Conservation (phyloP, 2,113 vertebrate genomes). For the Tinamus guttatus region DNA sequence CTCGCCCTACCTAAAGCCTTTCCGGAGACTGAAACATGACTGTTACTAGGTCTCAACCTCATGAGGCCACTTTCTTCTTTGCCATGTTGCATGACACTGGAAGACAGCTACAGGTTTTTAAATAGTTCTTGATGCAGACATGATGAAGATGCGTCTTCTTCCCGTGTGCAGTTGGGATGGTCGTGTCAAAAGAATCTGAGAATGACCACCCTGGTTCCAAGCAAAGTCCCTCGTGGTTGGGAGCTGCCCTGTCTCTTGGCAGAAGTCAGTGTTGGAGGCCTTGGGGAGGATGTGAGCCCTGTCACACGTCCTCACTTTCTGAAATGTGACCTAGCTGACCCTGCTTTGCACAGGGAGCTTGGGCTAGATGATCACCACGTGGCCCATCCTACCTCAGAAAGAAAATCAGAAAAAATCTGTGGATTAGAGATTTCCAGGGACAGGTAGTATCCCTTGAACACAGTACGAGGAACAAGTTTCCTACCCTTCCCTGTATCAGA, state of each 20-base stretch:
- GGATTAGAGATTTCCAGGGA: not conserved
- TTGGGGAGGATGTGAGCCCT: too few relatives aligned
- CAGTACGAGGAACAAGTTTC: not conserved
- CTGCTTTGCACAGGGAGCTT: not conserved
- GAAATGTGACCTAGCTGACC: too few relatives aligned
- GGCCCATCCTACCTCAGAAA: too few relatives aligned
- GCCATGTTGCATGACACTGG: fast-evolving
- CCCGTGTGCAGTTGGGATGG: too few relatives aligned
- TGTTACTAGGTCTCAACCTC: not conserved
- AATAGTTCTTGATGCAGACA: not conserved
- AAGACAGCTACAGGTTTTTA: not conserved
- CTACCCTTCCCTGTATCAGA: not conserved
- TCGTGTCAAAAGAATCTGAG: not conserved
- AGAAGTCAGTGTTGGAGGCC: too few relatives aligned
- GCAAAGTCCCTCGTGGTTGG: not conserved
- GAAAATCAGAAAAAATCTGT: not conserved
- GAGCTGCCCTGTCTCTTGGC: not conserved
- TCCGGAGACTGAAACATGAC: not conserved
- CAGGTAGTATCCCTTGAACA: not conserved
- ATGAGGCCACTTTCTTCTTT: not conserved
- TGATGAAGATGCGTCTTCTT: not conserved
- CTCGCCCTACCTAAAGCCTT: not conserved
- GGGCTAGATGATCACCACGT: too few relatives aligned
- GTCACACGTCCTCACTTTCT: too few relatives aligned
- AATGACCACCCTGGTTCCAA: not conserved